Evolutionary conservation across 2,797 vertebrate genomes (phyloP), one percentile per base, ranked within the genome.

Genomic region (Euthynnus affinis): DNA sequence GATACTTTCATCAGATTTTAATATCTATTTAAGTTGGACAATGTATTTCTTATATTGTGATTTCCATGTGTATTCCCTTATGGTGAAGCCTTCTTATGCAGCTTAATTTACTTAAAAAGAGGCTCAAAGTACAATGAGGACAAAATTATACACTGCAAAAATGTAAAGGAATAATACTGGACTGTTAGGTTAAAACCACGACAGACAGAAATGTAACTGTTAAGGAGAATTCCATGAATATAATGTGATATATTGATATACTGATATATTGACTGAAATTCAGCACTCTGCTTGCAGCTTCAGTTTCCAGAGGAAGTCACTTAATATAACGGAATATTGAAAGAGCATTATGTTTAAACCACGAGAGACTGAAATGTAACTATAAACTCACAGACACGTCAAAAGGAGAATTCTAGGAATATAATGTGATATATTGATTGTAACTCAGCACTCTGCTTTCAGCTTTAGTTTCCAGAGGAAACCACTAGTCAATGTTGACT

Each of bases 201-300:
- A 61, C 37, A 67, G 37, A 61, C 49, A 1, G 60, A 42, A 52
- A 65, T 40, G 22, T 77, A 27, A 44, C 1, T 10, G 15, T 15
- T 20, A 37, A 32, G 15, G 7, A 51, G 25, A 27, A 40, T 58
- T 77, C 27, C 44, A 76, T 59, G 48, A 81, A 74, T 14, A 59
- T 22, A 66, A 37, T 66, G 22, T 53, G 49, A 77, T 55, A 64
- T 2, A 40, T 66, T 61, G 64, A 32, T 32, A 32, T 32, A 32
- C 6, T 32, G 29, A 72, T 49, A 27, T 66, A 81, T 76, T 75
- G 76, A 82, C 17, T 85, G 66, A 80, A 83, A 84, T 25, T 3
- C n/a, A 62, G 81, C 17, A 49, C 22, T 1, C 42, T 7, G 3
- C 10, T 60, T 51, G 44, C 23, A 27, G 4, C 15, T 65, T 68